Evolutionary conservation across 2,797 vertebrate species (phyloP).

Genomic region (Spondyliosoma cantharus): DNA sequence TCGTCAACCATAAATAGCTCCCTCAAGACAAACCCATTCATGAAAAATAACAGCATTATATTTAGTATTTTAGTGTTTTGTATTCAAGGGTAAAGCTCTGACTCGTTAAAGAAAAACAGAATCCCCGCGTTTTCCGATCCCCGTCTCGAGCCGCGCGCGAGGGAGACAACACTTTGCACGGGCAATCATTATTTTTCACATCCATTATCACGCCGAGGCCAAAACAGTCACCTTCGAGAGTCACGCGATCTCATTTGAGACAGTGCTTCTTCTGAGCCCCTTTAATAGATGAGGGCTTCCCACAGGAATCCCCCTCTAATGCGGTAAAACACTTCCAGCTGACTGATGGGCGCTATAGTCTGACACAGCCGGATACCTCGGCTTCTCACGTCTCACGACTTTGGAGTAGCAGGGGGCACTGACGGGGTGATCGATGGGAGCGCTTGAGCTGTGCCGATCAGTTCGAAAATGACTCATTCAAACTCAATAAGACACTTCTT

Average conservation of each 20-base stretch:
- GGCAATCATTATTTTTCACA: conserved; percentile 40
- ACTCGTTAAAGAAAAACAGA: not conserved
- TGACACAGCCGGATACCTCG: conserved; percentile 46
- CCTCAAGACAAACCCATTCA: conserved; percentile 34
- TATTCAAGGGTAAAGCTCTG: conserved; percentile 18
- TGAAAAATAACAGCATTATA: conserved; percentile 44
- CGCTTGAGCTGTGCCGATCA: conserved; percentile 11
- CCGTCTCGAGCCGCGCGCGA: conserved; percentile 4
- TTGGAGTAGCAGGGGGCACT: conserved; percentile 17
- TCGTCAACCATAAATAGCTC: conserved; percentile 56
- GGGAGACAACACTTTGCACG: conserved; percentile 41
- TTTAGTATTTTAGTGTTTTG: conserved; percentile 37
- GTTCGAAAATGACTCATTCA: conserved; percentile 5
- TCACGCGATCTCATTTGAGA: conserved; percentile 66
- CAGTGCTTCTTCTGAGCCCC: conserved; percentile 35
- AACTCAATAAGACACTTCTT: not conserved
- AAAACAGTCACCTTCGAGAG: conserved; percentile 62
- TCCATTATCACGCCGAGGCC: conserved; percentile 52
- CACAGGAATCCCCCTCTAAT: conserved; percentile 67
- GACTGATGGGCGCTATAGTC: conserved; percentile 67
- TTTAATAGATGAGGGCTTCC: conserved; percentile 69
- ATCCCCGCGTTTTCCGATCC: not conserved
- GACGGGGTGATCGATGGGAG: conserved; percentile 47
- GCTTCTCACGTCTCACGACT: conserved; percentile 30
- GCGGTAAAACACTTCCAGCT: conserved; percentile 56